Conservation (phyloP, 2,113 vertebrate genomes). For the Phyllostomus hastatus region DNA sequence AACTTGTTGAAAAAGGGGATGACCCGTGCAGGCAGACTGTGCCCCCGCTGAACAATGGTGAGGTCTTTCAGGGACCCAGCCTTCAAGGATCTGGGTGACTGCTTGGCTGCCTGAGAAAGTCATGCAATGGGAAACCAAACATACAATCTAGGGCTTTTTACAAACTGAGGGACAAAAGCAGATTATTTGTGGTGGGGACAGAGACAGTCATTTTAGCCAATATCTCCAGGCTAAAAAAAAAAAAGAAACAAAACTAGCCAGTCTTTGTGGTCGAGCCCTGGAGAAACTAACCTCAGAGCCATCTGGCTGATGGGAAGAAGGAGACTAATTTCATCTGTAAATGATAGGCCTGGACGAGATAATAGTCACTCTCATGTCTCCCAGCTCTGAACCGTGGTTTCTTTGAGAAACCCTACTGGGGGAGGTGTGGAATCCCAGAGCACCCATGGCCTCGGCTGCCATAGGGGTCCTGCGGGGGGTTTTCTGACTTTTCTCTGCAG, state of each 20-base stretch:
- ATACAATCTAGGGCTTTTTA: background rate
- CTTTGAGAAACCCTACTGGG: slow-evolving; percentile 16
- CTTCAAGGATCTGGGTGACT: background rate
- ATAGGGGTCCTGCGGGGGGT: too few relatives aligned
- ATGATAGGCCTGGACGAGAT: slow-evolving; percentile 66
- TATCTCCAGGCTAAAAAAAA: background rate
- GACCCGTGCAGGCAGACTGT: background rate
- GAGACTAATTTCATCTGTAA: slow-evolving; percentile 62
- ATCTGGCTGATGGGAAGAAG: slow-evolving; percentile 51
- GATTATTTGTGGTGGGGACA: slow-evolving; percentile 66
- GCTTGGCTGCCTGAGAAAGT: background rate
- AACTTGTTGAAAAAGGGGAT: background rate
- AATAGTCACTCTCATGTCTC: slow-evolving; percentile 49
- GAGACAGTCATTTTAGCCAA: slow-evolving; percentile 61
- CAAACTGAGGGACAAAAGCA: slow-evolving; percentile 1
- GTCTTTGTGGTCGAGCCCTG: slow-evolving; percentile 28
- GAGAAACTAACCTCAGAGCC: slow-evolving; percentile 56
- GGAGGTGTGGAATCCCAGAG: background rate
- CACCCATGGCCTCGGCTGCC: background rate
- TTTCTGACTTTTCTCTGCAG: background rate
- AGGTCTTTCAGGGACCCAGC: background rate
- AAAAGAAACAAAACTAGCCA: background rate
- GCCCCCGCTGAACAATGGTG: too few relatives aligned
- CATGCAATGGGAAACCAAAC: background rate
- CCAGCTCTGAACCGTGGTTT: slow-evolving; percentile 46